Base-by-base conservation (phyloP, 2,113 vertebrate species). In the Edolisoma coerulescens region DNA sequence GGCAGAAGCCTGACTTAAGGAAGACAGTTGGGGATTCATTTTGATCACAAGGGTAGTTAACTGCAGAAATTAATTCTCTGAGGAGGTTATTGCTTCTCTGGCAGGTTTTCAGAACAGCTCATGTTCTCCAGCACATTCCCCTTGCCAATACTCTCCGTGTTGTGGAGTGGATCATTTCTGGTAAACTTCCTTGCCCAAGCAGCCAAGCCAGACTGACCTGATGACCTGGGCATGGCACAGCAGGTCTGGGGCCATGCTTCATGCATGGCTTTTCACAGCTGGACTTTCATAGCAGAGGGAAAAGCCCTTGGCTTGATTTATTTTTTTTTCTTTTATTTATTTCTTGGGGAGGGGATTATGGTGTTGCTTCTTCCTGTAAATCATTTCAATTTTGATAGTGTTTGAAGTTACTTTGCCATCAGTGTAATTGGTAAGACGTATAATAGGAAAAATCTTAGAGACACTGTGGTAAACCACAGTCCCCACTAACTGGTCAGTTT, bases 11-110 rank as follows among this genome's bases (percentile, higher is more conserved):
- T 2, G 2, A 33, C 52, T 67, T 70, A 12, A 59, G 42, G 52
- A 64, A 78, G 65, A 28, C 56, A 42, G 39, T 7, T 77, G 39
- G 69, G 28, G 26, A 93, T 89, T 89, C 33, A 22, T 95, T 93
- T 75, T 59, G 30, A 87, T 96, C 90, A 75, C 73, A 81, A 77
- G 73, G 77, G 24, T 78, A 82, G 89, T 84, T 93, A 84, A 75
- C 60, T 28, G 9, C 64, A 75, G 44, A 91, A 95, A 68, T 68
- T 16, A 60, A 67, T 87, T 77, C 68, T 86, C 92, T 82, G 60
- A 87, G 84, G 87, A 93, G 30, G 35, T 67, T 93, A 74, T 63
- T 96, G 90, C 60, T 63, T 75, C 81, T 64, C 69, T 91, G 81
- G 47, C 77, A 84, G 57, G 60, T 82, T 91, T 87, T 82, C 77